These are phyloP conservation scores for Halichondria panicea DNA, from an alignment of 37 sponge, comb jelly and placozoan species.

Conservation along the genomic window DNA sequence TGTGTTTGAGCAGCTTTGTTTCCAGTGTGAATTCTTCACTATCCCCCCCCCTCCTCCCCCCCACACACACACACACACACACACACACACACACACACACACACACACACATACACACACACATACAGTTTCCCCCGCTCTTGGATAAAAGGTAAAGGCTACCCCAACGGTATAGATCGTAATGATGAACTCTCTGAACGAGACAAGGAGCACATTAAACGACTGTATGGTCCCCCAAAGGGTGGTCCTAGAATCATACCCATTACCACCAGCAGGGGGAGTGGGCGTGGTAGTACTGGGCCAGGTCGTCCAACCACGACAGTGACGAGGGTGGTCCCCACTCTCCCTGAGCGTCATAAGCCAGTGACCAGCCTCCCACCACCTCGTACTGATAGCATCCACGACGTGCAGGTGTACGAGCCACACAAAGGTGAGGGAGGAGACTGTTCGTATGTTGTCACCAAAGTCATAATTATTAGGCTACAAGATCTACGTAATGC, in stretches of 20 bases:
- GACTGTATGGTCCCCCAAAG: slow-evolving; percentile 56
- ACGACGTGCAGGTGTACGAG: slow-evolving; percentile 48
- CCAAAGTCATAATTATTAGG: no score
- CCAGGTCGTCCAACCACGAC: no score
- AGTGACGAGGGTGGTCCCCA: slow-evolving; percentile 16
- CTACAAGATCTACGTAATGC: no score
- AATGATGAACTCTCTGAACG: slow-evolving; percentile 44
- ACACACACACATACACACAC: no score
- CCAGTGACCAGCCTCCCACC: slow-evolving; percentile 55
- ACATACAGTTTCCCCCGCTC: slow-evolving; percentile 45
- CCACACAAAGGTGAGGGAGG: slow-evolving; percentile 42
- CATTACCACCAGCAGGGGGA: neutral
- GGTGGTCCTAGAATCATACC: neutral
- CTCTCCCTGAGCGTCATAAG: slow-evolving; percentile 24
- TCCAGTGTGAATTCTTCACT: no score
- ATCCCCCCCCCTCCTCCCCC: no score
- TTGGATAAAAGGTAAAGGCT: slow-evolving; percentile 60
- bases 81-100: no score
- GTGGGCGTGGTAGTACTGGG: neutral
- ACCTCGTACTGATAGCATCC: slow-evolving; percentile 19
- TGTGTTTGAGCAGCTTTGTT: neutral
- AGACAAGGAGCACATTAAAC: slow-evolving; percentile 49
- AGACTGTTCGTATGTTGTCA: no score
- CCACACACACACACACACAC: neutral
- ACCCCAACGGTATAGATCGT: slow-evolving; percentile 43